These are phyloP conservation scores for Drosophila engyochracea DNA, from an alignment of 2,888 invertebrate species.

Conservation along the genomic window DNA sequence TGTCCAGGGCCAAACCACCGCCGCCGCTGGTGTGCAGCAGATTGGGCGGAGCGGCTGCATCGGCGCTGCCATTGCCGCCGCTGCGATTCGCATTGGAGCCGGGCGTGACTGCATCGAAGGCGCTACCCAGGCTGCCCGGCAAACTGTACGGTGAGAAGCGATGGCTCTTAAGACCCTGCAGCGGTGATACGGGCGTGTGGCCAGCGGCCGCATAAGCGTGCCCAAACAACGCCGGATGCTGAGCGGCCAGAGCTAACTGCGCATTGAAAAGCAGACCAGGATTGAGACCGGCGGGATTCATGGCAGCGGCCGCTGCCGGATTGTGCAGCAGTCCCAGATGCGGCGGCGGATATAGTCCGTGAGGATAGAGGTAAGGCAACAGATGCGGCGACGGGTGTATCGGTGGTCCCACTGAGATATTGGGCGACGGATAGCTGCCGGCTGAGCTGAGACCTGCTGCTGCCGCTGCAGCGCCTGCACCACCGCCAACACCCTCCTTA, in stretches of 20 bases:
- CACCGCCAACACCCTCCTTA: constrained; percentile 85
- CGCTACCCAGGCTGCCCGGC: constrained; percentile 92
- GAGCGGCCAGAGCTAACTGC: constrained; percentile 94
- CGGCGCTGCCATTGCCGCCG: constrained; percentile 52
- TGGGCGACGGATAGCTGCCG: constrained; percentile 91
- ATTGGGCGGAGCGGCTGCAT: constrained; percentile 59
- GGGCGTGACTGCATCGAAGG: constrained; percentile 96
- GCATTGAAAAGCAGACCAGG: constrained; percentile 95
- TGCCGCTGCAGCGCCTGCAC: constrained; percentile 53
- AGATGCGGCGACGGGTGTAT: constrained; percentile 95
- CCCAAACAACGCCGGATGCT: constrained; percentile 92
- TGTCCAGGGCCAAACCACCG: constrained; percentile 72
- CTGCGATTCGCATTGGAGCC: constrained; percentile 86
- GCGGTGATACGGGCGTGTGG: constrained; percentile 89
- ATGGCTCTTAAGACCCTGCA: constrained; percentile 90
- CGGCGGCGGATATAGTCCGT: constrained; percentile 93
- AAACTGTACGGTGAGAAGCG: constrained; percentile 96
- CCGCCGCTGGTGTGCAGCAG: constrained; percentile 64
- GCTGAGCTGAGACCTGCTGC: constrained; percentile 79
- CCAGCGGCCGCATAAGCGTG: constrained; percentile 87
- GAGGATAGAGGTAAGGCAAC: constrained; percentile 96
- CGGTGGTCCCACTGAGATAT: constrained; percentile 97
- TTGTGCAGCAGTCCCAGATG: constrained; percentile 89
- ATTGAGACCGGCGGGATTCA: constrained; percentile 88
- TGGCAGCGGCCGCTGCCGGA: constrained; percentile 87